A percentile compares a stretch with the other conserved stretches of the same genome.
phyloP scores from a whole-genome alignment of 2,113 vertebrate species.

The Callorhinus ursinus region DNA sequence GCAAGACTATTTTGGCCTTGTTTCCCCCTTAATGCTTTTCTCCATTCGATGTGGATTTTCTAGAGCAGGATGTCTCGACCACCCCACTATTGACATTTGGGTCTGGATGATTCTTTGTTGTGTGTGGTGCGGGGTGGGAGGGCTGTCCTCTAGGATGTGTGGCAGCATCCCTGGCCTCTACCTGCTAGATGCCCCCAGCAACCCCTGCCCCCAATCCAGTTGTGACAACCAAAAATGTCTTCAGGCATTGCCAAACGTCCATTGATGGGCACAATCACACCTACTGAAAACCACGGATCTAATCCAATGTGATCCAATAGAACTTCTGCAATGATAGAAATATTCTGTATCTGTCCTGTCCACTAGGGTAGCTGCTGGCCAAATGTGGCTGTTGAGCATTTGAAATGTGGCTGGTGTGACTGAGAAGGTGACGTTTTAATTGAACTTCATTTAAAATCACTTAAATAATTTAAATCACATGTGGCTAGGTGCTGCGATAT shows the following conservation, averaged over 20 bases:
- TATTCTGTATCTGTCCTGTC: background rate
- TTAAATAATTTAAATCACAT: background rate
- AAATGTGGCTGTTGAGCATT: fast-evolving
- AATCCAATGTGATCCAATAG: background rate
- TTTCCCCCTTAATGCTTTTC: background rate
- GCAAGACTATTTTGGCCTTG: background rate
- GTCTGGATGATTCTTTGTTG: background rate
- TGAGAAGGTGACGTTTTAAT: background rate
- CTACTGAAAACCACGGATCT: background rate
- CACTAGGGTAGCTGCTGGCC: background rate
- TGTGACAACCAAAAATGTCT: background rate
- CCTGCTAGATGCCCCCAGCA: background rate
- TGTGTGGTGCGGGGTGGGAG: background rate
- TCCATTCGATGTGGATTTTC: background rate
- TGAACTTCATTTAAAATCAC: background rate
- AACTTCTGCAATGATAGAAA: background rate
- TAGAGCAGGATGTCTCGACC: background rate
- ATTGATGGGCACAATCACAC: fast-evolving
- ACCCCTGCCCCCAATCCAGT: background rate
- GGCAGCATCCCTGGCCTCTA: background rate
- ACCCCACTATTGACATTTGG: background rate
- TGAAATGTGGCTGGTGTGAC: background rate
- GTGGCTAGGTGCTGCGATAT: background rate
- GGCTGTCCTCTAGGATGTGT: background rate
- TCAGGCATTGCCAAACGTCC: background rate